Conservation (phyloP, 2,888 invertebrate species). For the Drosophila hawaiiensis region DNA sequence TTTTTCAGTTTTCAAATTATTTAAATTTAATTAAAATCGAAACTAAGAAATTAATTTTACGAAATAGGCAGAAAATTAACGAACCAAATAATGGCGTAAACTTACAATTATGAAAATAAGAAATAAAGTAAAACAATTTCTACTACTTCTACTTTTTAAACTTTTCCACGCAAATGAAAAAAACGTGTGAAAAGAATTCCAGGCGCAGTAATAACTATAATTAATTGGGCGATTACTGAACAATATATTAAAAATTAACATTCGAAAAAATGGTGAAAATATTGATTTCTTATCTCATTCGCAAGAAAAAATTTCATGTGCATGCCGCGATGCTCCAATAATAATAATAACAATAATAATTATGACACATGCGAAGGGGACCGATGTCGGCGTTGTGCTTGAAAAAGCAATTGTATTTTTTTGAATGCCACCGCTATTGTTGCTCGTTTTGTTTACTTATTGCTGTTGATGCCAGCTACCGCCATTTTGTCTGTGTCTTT, state of each 20-base stretch:
- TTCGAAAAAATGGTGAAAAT: neutral
- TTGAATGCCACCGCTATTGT: constrained; percentile 57
- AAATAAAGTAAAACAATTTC: neutral
- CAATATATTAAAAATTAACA: neutral
- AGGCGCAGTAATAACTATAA: neutral
- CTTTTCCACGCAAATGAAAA: no score
- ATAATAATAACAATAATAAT: neutral
- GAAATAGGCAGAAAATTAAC: neutral
- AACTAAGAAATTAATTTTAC: neutral
- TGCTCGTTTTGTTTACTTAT: constrained; percentile 34
- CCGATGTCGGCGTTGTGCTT: constrained; percentile 18
- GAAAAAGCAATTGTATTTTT: constrained; percentile 66
- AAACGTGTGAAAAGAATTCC: neutral
- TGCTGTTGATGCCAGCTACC: constrained; percentile 16
- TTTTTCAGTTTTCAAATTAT: neutral
- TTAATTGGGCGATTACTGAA: neutral
- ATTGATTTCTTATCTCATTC: neutral
- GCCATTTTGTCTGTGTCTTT: constrained; percentile 2
- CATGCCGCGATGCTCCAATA: neutral
- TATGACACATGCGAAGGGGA: constrained; percentile 4
- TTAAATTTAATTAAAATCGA: neutral
- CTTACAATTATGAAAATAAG: neutral
- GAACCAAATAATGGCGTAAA: neutral
- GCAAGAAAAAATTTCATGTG: neutral
- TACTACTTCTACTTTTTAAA: no score